Evolutionary conservation across 2,888 invertebrate genomes (phyloP), one percentile per base, ranked within the genome.

Genomic region (Stenotaenia linearis): DNA sequence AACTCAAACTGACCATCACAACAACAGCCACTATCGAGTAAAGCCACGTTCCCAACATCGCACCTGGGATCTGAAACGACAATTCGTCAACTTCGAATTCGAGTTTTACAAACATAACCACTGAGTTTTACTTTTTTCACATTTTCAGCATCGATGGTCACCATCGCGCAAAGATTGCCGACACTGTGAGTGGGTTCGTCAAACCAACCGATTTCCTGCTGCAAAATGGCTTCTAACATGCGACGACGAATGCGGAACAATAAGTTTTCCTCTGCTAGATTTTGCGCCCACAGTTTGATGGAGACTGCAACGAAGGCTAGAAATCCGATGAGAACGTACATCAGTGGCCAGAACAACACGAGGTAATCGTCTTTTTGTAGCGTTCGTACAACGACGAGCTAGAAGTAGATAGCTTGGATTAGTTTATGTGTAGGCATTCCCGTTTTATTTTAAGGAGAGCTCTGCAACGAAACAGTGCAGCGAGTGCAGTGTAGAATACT

Each of bases 41-140:
- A 83, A 91, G 88, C 69, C 92, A 88, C 0, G 91, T 89, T 0
- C 92, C 92, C 23, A 92, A 88, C 80, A 93, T 89, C 87, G 92
- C 92, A 0, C 92, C 92, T 28, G 76, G 32, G n/a, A 76, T 76
- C 76, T 76, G 30, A 12, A 32, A 32, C 7, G 23, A n/a, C n/a
- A n/a, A n/a, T n/a, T n/a, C n/a, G n/a, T n/a, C n/a, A n/a, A n/a
- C n/a, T n/a, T n/a, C n/a, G n/a, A n/a, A n/a, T n/a, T n/a, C n/a
- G n/a, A n/a, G n/a, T n/a, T n/a, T n/a, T n/a, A n/a, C n/a, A n/a
- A n/a, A n/a, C n/a, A n/a, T n/a, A n/a, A n/a, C n/a, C n/a, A n/a
- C n/a, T n/a, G n/a, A n/a, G n/a, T n/a, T 86, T 88, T 88, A 93
- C 93, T 83, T 92, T 92, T 85, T 92, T 92, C 0, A 93, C 91